A percentile compares a stretch with the other conserved stretches of the same genome.
phyloP scores from a whole-genome alignment of 2,888 invertebrate species.

The Macaria liturata region DNA sequence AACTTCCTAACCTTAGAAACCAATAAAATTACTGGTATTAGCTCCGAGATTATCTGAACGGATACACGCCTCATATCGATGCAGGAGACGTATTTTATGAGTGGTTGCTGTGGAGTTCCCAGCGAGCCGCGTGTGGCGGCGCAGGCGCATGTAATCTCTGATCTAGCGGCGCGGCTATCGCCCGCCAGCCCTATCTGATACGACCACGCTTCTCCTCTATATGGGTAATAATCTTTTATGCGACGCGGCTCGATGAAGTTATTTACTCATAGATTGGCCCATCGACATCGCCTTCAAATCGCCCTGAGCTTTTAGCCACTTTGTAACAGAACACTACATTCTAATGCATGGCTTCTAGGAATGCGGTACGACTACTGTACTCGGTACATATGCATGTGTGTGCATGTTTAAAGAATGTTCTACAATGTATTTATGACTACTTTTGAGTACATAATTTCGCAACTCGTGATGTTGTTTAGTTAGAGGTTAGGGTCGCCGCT shows the following conservation, averaged over 20 bases:
- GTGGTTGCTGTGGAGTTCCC: conserved; percentile 58
- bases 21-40: conserved; percentile 49
- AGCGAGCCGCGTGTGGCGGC: conserved; percentile 48
- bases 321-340: conserved; percentile 28
- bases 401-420: not conserved
- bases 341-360: conserved; percentile 3
- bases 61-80: conserved; percentile 52
- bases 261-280: conserved; percentile 51
- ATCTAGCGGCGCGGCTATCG: conserved; percentile 52
- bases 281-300: conserved; percentile 39
- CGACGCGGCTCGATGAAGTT: conserved; percentile 53
- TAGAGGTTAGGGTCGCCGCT: conserved; percentile 52
- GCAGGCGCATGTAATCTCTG: conserved; percentile 47
- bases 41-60: conserved; percentile 53
- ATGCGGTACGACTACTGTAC: not conserved
- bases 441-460: conserved; percentile 4
- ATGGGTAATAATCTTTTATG: conserved; percentile 58
- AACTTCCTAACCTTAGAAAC: conserved; percentile 48
- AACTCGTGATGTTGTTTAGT: conserved; percentile 35
- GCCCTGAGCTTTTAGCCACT: conserved; percentile 30
- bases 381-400: not conserved
- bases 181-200: conserved; percentile 52
- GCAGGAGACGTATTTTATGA: conserved; percentile 59
- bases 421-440: not conserved
- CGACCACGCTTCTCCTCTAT: conserved; percentile 48